Percentiles rank a stretch among this genome's conserved stretches.
These are phyloP conservation scores for Psephotus haematonotus DNA, from an alignment of 2,113 vertebrate species.

Conservation along the genomic window DNA sequence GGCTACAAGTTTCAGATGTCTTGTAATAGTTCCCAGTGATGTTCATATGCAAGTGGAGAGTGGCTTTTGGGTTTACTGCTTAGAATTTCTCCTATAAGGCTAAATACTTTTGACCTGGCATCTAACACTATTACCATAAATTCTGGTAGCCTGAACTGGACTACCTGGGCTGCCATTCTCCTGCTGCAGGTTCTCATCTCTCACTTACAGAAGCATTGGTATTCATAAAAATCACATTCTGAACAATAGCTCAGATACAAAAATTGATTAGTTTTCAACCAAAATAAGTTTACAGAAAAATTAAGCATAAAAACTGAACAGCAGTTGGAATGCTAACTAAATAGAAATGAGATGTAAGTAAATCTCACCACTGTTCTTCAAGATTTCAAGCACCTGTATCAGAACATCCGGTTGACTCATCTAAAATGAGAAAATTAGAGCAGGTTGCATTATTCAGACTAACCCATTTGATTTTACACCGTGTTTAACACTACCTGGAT, in stretches of 20 bases:
- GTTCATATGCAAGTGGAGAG: not conserved
- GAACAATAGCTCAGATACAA: not conserved
- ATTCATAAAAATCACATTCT: not conserved
- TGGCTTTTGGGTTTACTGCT: not conserved
- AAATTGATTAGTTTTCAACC: not conserved
- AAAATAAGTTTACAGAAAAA: not conserved
- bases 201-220: not conserved
- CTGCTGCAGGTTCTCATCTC: not conserved
- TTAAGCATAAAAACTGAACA: not conserved
- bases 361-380: slow-evolving; percentile 90
- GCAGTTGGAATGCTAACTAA: not conserved
- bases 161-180: not conserved
- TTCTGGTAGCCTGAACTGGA: not conserved
- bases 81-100: not conserved
- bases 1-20: not conserved
- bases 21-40: not conserved
- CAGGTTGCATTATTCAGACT: not conserved
- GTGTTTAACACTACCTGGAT: not conserved
- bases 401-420: slow-evolving; percentile 97
- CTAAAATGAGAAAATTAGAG: slow-evolving; percentile 72
- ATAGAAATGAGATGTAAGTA: not conserved
- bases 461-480: not conserved
- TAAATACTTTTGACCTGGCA: not conserved
- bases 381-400: slow-evolving; percentile 94
- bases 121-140: not conserved